Percentiles rank a stretch among this genome's conserved stretches.
Evolutionary conservation across 1,140 invertebrate species (phyloP).

Genomic region (Leptinotarsa undecemlineata): DNA sequence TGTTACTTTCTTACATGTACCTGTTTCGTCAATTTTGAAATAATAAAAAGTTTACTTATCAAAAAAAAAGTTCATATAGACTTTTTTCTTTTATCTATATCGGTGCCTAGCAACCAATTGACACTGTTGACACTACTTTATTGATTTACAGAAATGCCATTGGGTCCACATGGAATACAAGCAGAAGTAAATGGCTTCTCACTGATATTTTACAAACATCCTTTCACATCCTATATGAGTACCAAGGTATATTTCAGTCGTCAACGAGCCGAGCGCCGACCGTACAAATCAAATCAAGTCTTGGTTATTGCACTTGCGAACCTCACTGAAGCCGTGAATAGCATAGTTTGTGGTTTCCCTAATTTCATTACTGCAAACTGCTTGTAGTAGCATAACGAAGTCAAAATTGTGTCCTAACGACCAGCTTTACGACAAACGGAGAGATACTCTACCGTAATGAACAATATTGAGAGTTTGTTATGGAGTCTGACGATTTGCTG

Average conservation of each 20-base stretch:
- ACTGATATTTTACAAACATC: too few relatives aligned
- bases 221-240: background rate
- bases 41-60: too few relatives aligned
- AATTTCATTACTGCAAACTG: conserved; percentile 6
- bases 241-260: background rate
- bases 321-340: background rate
- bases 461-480: background rate
- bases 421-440: background rate
- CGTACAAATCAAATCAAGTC: background rate
- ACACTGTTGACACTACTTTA: too few relatives aligned
- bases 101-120: too few relatives aligned
- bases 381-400: conserved; percentile 5
- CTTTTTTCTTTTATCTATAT: too few relatives aligned
- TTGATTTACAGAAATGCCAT: too few relatives aligned
- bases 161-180: too few relatives aligned
- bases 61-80: too few relatives aligned
- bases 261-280: background rate
- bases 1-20: too few relatives aligned
- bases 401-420: conserved; percentile 8
- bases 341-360: conserved; percentile 2
- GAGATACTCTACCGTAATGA: background rate
- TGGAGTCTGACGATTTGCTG: background rate
- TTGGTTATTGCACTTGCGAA: background rate
- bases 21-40: too few relatives aligned
- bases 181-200: too few relatives aligned